Evolutionary conservation across 2,797 vertebrate species (phyloP).

Genomic region (Paguma larvata): DNA sequence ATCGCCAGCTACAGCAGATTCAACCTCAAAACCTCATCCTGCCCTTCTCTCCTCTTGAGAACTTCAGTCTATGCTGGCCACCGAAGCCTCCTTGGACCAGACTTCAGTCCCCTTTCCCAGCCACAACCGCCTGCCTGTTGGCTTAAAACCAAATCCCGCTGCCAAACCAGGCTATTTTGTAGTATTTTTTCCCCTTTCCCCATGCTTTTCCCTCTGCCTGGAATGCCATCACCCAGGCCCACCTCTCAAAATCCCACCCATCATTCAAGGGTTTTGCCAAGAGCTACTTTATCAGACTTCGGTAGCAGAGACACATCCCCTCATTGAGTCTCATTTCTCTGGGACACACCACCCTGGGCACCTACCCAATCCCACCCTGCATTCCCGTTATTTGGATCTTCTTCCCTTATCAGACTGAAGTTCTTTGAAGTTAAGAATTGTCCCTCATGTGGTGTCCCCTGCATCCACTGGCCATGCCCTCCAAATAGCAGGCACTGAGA

Average conservation of each 20-base stretch:
- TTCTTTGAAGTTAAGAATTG: neutral
- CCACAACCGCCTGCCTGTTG: neutral
- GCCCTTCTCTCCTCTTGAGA: neutral
- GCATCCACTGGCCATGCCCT: neutral
- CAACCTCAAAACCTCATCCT: neutral
- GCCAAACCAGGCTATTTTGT: neutral
- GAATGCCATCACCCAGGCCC: neutral
- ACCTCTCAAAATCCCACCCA: neutral
- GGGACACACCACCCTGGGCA: accelerated
- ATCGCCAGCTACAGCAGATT: neutral
- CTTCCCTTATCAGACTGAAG: neutral
- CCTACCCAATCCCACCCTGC: neutral
- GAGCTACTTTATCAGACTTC: neutral
- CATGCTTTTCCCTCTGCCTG: neutral
- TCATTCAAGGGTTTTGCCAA: too few species aligned
- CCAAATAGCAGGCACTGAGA: neutral
- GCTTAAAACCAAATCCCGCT: neutral
- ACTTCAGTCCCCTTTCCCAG: too few species aligned
- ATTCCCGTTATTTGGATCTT: accelerated
- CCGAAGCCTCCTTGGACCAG: neutral
- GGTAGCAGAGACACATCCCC: neutral
- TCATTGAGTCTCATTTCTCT: neutral
- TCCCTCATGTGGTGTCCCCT: too few species aligned
- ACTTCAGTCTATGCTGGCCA: neutral
- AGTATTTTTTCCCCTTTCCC: neutral